Evolutionary conservation across 2,797 vertebrate genomes (phyloP), one percentile per base, ranked within the genome.

Genomic region (Acropternis orthonyx): DNA sequence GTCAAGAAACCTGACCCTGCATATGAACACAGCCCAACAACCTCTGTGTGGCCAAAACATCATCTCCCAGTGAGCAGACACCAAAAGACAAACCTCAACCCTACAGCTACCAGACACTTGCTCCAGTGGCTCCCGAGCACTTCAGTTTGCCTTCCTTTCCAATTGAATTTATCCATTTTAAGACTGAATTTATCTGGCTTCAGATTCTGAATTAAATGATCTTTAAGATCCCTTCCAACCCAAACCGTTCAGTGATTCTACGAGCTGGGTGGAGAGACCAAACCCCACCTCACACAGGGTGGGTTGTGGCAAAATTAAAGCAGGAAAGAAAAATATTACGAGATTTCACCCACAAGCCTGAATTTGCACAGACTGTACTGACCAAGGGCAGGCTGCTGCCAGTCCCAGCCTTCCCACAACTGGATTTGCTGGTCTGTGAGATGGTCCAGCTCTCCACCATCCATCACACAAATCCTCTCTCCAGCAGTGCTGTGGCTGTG

Each of bases 281-380:
- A n/a, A 61, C 1, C 28, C 23, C 73, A 67, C 6, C 56, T 74
- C 54, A 54, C 43, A n/a, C 1, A 30, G 37, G 19, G 32, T 36
- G 6, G 22, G n/a, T 5, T 48, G 58, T 32, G 34, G 46, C 9
- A 2, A 79, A 65, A n/a, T 30, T 65, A 46, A 77, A 68, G 46
- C 54, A 61, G 15, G 63, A 55, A 19, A 79, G 55, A 5, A 14
- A 74, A 85, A 68, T 62, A 10, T 3, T 1, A 30, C 22, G 12
- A 44, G 0, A 74, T 49, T 74, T 68, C 32, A 77, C 13, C 24
- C 27, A 15, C 14, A 55, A 58, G 6, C 24, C 28, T 37, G 28
- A 78, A 84, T 71, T 20, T 59, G 14, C 14, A 67, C 19, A 0
- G 0, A n/a, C 17, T 0, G 2, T 18, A 62, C 22, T 0, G 0